Evolutionary conservation across 2,113 vertebrate genomes (phyloP), one percentile per base, ranked within the genome.

Genomic region (Eubucco bourcierii): DNA sequence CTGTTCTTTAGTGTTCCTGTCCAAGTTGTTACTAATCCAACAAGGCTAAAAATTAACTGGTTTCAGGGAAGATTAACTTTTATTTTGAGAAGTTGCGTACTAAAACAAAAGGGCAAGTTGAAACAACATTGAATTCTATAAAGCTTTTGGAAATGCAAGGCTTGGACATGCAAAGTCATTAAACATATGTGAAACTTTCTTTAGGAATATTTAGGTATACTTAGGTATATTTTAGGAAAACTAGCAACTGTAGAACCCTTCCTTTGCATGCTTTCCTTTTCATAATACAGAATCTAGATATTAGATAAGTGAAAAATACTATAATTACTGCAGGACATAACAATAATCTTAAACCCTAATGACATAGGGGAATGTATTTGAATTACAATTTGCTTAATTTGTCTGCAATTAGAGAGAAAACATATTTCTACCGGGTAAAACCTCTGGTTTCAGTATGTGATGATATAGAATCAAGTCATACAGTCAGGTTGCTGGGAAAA

Each of bases 321-420:
- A 0, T 79, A 56, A 86, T 85, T 93, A 64, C 28, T 67, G 50
- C 41, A 41, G 12, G 59, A 66, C 6, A 29, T 80, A 53, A 47
- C 76, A 55, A 46, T 78, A 79, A 21, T 80, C 39, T 88, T 84
- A 71, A 94, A 52, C n/a, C 17, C n/a, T 80, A 59, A 68, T 85
- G 58, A 92, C 61, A 82, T 17, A 72, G 31, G 18, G 10, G 4
- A 90, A 33, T 65, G 2, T 80, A 84, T 71, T 74, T 63, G 59
- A 96, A 84, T 88, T 81, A 64, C 79, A 77, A 76, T 83, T 87
- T 27, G 25, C 52, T 28, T 82, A 55, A 73, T 64, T 83, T 84
- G 39, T 79, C 24, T 90, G 37, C 47, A 88, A 9, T 88, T 91
- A 84, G 52, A 88, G 44, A 82, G 56, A 77, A 77, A 71, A 77